Evolutionary conservation across 2,888 invertebrate species (phyloP), one percentile per base, ranked within the genome.

Genomic region (Drosophila paranaensis): DNA sequence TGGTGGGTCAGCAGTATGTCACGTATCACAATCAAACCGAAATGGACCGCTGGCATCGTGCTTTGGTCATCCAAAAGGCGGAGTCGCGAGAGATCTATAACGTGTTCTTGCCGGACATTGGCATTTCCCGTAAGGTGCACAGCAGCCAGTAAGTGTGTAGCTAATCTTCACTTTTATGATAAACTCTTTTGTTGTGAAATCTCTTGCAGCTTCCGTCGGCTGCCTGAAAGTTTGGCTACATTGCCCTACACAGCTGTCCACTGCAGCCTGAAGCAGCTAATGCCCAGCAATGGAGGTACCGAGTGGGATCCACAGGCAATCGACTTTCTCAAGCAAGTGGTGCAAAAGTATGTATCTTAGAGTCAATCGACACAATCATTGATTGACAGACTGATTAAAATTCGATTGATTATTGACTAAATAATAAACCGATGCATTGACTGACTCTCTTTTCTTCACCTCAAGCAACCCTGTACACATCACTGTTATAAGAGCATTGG

Each of bases 81-180:
- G 79, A 88, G 2, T 90, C 93, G 0, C 39, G 3, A 4, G 91
- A 93, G 0, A 74, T 89, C 0, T 94, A 94, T 80, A 93, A 94
- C 33, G 94, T 96, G 3, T 94, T 94, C 80, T 94, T 95, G 74
- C 92, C 96, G 25, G 96, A 96, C 90, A 94, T 94, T 78, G 96
- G 96, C 2, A 93, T 94, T 78, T 92, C 91, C 0, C 94, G 94
- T 66, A 82, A 89, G 1, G 93, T 95, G 2, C 60, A 72, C 11
- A 46, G 39, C 40, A 54, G 46, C 45, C 27, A 66, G 83, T 84
- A 50, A 56, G 79, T 60, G 1, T 13, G 3, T 10, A 1, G 1
- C 13, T 4, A n/a, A 27, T 20, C n/a, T n/a, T 39, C 2, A 16
- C 13, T 27, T 13, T 4, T 5, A 13, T 50, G 1, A 11, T 39